Percentiles rank a stretch among this genome's conserved stretches.
Conservation (phyloP, 2,113 vertebrate genomes). For the Vulpes lagopus region DNA sequence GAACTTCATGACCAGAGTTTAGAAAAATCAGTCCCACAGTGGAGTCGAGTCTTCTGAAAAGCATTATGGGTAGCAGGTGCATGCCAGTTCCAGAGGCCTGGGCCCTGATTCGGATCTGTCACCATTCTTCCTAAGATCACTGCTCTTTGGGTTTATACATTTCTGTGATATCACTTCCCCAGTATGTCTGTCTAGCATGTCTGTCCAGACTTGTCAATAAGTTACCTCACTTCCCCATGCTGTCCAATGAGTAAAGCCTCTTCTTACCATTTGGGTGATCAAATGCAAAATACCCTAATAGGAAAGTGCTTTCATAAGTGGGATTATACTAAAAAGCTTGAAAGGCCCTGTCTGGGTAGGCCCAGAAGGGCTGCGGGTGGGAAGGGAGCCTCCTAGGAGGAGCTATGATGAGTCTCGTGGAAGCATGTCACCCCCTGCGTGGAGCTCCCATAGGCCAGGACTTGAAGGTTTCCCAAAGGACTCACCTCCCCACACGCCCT, state of each 20-base stretch:
- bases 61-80: accelerated
- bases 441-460: not conserved
- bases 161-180: not conserved
- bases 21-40: not conserved
- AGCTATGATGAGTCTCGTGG: accelerated
- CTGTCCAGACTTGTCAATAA: not conserved
- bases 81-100: accelerated
- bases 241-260: not conserved
- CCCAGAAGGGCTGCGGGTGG: too few relatives aligned
- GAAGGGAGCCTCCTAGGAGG: not conserved
- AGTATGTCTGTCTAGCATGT: not conserved
- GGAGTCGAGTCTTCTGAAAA: not conserved
- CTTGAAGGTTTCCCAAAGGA: not conserved
- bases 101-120: too few relatives aligned
- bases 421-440: not conserved
- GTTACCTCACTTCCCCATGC: not conserved
- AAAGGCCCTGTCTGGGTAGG: accelerated
- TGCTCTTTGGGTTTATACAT: not conserved
- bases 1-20: not conserved
- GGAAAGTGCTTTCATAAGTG: not conserved
- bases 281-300: not conserved
- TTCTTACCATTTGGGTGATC: not conserved
- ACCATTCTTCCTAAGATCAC: not conserved
- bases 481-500: not conserved
- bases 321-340: not conserved